Conservation (phyloP, 2,113 vertebrate genomes). For the Urocynchramus pylzowi region DNA sequence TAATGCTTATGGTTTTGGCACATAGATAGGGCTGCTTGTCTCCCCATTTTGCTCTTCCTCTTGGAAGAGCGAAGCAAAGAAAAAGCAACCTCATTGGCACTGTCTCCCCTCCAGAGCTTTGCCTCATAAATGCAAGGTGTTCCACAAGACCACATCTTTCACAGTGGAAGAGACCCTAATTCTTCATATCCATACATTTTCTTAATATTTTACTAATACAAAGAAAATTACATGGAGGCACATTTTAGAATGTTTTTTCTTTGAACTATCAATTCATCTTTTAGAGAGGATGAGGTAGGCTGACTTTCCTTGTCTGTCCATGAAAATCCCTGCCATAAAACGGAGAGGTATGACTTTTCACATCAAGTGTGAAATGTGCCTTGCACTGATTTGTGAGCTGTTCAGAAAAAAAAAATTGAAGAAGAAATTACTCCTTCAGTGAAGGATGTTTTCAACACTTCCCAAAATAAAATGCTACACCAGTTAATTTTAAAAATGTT, state of each 20-base stretch:
- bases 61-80: not conserved
- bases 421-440: conserved; percentile 8
- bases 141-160: not conserved
- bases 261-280: not conserved
- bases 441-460: not conserved
- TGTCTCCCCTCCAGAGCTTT: not conserved
- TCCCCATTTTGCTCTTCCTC: not conserved
- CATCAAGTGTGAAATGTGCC: not conserved
- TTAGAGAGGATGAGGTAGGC: not conserved
- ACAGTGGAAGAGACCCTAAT: not conserved
- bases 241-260: not conserved
- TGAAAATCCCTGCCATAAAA: not conserved
- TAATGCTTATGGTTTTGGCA: not conserved
- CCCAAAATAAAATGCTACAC: not conserved
- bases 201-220: not conserved
- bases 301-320: not conserved
- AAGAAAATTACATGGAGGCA: not conserved
- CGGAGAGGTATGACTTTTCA: not conserved
- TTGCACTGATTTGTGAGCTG: not conserved
- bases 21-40: rapidly evolving
- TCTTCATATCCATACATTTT: not conserved
- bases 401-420: not conserved
- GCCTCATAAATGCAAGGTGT: not conserved
- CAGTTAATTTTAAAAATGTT: not conserved
- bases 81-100: not conserved